A percentile compares a stretch with the other conserved stretches of the same genome.
Evolutionary conservation across 2,797 vertebrate species (phyloP).

Genomic region (Bovichtus variegatus): DNA sequence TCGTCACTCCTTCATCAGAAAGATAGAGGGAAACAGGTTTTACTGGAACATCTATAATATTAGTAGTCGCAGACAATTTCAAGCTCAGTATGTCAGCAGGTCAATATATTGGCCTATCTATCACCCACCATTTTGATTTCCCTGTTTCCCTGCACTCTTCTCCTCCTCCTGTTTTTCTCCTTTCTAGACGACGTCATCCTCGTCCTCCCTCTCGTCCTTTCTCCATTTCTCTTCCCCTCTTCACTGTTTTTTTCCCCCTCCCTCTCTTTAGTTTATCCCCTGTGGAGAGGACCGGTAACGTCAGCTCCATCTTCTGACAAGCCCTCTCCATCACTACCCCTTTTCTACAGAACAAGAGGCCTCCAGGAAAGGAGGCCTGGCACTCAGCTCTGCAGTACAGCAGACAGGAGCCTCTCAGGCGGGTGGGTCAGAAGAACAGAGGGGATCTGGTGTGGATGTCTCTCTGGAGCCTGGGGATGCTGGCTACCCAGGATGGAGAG

Average conservation of each 20-base stretch:
- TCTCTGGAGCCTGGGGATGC: constrained; percentile 37
- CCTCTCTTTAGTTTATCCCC: constrained; percentile 25
- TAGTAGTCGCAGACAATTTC: constrained; percentile 13
- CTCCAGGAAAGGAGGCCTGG: constrained; percentile 29
- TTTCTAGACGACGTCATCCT: constrained; percentile 1
- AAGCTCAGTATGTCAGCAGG: constrained; percentile 22
- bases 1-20: neutral
- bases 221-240: neutral
- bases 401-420: constrained; percentile 38
- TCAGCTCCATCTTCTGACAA: constrained; percentile 44
- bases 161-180: neutral
- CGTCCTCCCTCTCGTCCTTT: neutral
- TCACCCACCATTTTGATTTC: constrained; percentile 37
- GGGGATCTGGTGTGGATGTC: constrained; percentile 31
- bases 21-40: neutral
- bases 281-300: constrained; percentile 46
- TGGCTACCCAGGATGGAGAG: constrained; percentile 36
- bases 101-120: constrained; percentile 26
- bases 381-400: constrained; percentile 19
- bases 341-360: constrained; percentile 29
- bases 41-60: constrained; percentile 21
- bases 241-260: neutral
- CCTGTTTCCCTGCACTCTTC: constrained; percentile 8
- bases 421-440: constrained; percentile 23
- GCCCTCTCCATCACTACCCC: constrained; percentile 47